Conservation (phyloP, 2,797 vertebrate species). For the Helicolenus hilgendorfi region DNA sequence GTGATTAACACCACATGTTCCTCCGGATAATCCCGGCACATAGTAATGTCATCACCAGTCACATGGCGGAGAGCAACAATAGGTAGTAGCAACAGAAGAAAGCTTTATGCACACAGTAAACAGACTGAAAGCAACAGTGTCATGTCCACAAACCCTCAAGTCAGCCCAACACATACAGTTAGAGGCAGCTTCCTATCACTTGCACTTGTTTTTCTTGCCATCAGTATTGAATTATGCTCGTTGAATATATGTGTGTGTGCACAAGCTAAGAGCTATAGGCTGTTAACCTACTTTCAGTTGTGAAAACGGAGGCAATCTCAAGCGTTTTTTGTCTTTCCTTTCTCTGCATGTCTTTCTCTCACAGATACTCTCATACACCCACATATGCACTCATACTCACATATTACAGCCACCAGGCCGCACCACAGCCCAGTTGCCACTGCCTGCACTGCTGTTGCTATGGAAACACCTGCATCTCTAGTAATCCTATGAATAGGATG, state of each 20-base stretch:
- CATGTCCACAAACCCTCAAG: background rate
- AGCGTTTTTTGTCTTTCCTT: background rate
- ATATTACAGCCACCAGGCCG: conserved; percentile 61
- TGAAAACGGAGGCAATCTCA: conserved; percentile 30
- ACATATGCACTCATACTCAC: conserved; percentile 31
- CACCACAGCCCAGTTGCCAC: conserved; percentile 60
- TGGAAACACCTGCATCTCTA: conserved; percentile 85
- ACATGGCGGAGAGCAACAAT: conserved; percentile 19
- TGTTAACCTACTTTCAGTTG: conserved; percentile 19
- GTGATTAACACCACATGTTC: conserved; percentile 78
- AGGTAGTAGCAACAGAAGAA: background rate
- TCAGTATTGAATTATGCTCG: background rate
- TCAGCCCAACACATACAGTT: background rate
- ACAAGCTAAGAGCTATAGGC: background rate
- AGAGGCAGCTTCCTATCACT: background rate
- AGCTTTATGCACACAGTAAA: background rate
- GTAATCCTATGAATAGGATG: conserved; percentile 88
- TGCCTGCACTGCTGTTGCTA: conserved; percentile 81
- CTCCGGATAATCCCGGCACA: conserved; percentile 58
- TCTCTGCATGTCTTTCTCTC: background rate
- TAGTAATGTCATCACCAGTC: conserved; percentile 41
- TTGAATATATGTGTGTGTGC: background rate
- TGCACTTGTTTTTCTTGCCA: background rate
- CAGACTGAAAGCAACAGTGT: background rate
- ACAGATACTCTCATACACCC: conserved; percentile 39